Base-by-base conservation (phyloP, 1,140 invertebrate genomes). In the Drosophila sucinea region DNA sequence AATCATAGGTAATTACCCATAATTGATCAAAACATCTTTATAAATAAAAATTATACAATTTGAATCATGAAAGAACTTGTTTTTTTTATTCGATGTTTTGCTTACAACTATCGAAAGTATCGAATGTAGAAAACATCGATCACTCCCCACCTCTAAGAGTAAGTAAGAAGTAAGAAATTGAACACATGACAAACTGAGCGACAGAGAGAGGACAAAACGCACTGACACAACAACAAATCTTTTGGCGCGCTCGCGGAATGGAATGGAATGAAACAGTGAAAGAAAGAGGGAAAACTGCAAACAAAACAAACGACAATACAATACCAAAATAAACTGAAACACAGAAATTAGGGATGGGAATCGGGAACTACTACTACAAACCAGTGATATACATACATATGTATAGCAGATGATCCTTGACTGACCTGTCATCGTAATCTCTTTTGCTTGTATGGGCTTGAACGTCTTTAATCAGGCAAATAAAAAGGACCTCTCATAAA, bases 171-270 rank as follows among this genome's bases (percentile, higher is more conserved):
- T 17, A 17, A 17, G 17, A 17, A 17, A 38, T 10, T 38, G 2
- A 83, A 77, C 73, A 79, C 83, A 87, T n/a, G 78, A 40, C 70
- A 60, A 85, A 86, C 64, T 86, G 76, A 79, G 44, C 71, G 63
- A 73, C 47, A 70, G 63, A 79, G 77, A 72, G 77, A 82, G 72
- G 81, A n/a, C n/a, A 41, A 17, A 41, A 41, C 40, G 11, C 40
- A 41, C n/a, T 5, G 23, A 27, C 35, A 51, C 44, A 51, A 51
- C 44, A 51, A 51, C 23, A 47, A 51, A 51, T 51, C 44, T 51
- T 51, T 51, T 51, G 44, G 44, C 44, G 44, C 23, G 44, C 23
- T 47, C 23, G 44, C 23, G 44, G 23, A 51, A 51, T 51, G 23
- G 10, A 51, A 51, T 7, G 25, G 44, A 51, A 51, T 51, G 44